Evolutionary conservation across 2,113 vertebrate species (phyloP).

Genomic region (Coptodon rendalli): DNA sequence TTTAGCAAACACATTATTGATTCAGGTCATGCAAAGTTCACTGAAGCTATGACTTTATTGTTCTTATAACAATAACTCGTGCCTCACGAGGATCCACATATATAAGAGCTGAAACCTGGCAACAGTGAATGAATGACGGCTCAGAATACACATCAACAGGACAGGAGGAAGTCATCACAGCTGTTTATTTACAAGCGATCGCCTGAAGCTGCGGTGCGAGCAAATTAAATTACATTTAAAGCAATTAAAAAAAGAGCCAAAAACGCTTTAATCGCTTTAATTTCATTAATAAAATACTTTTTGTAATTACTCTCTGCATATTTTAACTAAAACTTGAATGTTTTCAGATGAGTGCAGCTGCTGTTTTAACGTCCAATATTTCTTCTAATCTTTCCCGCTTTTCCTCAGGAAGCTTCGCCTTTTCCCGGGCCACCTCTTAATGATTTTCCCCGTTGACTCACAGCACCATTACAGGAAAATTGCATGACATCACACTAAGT

Average conservation of each 20-base stretch:
- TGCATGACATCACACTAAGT: not conserved
- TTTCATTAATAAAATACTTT: not conserved
- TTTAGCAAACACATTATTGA: not conserved
- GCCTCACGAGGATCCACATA: not conserved
- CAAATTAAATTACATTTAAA: not conserved
- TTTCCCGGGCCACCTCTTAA: not conserved
- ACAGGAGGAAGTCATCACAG: not conserved
- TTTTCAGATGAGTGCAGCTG: not conserved
- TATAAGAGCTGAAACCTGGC: not conserved
- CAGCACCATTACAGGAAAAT: not conserved
- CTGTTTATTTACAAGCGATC: not conserved
- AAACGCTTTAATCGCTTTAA: not conserved
- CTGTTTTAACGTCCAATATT: not conserved
- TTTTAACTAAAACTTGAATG: not conserved
- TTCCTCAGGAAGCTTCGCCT: not conserved
- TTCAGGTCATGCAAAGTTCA: conserved; percentile 5
- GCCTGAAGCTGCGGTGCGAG: not conserved
- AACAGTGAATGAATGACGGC: not conserved
- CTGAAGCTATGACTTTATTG: not conserved
- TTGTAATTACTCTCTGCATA: not conserved
- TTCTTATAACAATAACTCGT: not conserved
- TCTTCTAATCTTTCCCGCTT: not conserved
- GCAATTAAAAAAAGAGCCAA: not conserved
- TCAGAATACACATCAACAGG: not conserved
- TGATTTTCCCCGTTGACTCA: not conserved